phyloP scores from a whole-genome alignment of 2,888 invertebrate species.

The Hydrotaea diabolus region DNA sequence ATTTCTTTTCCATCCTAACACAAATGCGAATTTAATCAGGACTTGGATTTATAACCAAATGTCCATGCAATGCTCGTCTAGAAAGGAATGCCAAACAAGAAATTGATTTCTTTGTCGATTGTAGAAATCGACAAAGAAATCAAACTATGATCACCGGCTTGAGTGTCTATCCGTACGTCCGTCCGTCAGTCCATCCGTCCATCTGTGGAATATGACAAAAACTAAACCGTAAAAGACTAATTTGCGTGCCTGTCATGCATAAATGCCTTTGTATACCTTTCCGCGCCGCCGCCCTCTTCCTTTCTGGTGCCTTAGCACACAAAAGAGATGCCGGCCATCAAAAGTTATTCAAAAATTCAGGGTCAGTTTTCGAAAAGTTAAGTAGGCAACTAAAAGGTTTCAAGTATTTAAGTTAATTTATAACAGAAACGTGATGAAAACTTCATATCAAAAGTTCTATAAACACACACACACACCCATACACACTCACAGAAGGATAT shows the following conservation, averaged over 20 bases:
- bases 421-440: constrained; percentile 41
- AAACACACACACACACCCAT: constrained; percentile 18
- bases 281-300: too few species aligned
- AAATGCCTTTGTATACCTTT: not conserved
- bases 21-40: not conserved
- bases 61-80: not conserved
- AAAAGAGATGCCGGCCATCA: not conserved
- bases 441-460: constrained; percentile 19
- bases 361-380: constrained; percentile 44
- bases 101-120: not conserved
- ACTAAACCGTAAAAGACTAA: constrained; percentile 18
- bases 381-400: constrained; percentile 44
- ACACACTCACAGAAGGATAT: too few species aligned
- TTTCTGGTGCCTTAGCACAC: too few species aligned
- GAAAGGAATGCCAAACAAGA: not conserved
- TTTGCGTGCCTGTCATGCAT: constrained; percentile 23
- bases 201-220: too few species aligned
- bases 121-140: too few species aligned
- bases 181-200: not conserved
- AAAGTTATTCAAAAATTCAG: constrained; percentile 52
- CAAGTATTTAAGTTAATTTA: constrained; percentile 44
- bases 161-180: too few species aligned
- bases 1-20: too few species aligned
- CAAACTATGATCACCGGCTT: too few species aligned
- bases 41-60: not conserved